Percentiles rank a stretch among this genome's conserved stretches.
phyloP scores from a whole-genome alignment of 1,140 invertebrate genomes.

The Lasioglossum baleicum region DNA sequence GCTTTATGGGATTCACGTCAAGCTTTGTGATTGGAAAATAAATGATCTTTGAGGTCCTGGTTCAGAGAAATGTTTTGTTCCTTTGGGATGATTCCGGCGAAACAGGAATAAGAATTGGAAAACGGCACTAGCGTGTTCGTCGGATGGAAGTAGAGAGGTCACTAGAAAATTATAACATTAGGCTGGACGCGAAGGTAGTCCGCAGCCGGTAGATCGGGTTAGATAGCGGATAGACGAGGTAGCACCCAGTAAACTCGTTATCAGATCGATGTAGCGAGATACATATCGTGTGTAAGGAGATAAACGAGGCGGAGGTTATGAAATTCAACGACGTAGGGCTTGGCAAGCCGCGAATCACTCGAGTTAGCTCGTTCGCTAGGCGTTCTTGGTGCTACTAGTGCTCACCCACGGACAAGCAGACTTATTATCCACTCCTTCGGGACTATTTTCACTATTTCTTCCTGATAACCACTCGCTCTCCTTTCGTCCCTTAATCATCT shows the following conservation, averaged over 20 bases:
- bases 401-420: background rate
- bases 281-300: slow-evolving; percentile 35
- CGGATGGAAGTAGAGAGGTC: background rate
- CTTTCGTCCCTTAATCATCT: too few species aligned
- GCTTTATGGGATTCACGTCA: too few species aligned
- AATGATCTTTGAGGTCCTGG: too few species aligned
- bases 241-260: slow-evolving; percentile 45
- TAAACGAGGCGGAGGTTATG: slow-evolving; percentile 39
- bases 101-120: too few species aligned
- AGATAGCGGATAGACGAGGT: slow-evolving; percentile 44
- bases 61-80: too few species aligned
- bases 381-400: background rate
- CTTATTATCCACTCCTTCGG: background rate
- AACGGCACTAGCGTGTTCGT: background rate
- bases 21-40: too few species aligned
- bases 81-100: too few species aligned
- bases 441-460: background rate
- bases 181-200: background rate
- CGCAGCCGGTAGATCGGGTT: slow-evolving; percentile 36
- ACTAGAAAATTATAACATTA: slow-evolving; percentile 35
- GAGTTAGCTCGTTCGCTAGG: slow-evolving; percentile 1
- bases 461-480: too few species aligned
- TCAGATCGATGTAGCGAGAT: slow-evolving; percentile 46
- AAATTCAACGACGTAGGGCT: slow-evolving; percentile 35
- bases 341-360: background rate